These are phyloP conservation scores for Polyploca ridens DNA, from an alignment of 2,888 invertebrate genomes.

Conservation along the genomic window DNA sequence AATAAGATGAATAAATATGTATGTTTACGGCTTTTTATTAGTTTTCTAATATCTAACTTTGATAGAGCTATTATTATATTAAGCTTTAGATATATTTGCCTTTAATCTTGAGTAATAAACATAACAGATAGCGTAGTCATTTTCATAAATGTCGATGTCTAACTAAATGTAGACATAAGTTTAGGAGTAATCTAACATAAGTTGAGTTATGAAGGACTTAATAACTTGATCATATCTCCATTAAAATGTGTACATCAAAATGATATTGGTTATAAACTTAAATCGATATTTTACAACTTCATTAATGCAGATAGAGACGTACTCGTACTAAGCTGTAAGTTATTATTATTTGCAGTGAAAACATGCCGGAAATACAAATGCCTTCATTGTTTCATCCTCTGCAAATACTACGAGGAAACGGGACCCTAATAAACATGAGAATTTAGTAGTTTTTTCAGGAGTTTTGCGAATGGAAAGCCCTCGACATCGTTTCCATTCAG, in stretches of 20 bases:
- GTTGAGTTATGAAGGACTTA: not conserved
- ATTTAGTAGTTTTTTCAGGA: conserved; percentile 49
- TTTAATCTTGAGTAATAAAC: no score
- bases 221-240: not conserved
- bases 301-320: not conserved
- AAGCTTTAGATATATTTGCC: not conserved
- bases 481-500: conserved; percentile 55
- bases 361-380: not conserved
- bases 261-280: no score
- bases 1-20: not conserved
- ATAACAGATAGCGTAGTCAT: not conserved
- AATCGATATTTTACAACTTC: not conserved
- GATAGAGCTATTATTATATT: not conserved
- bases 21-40: not conserved
- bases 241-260: not conserved
- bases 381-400: conserved; percentile 8
- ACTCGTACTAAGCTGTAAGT: not conserved
- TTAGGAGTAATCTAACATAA: not conserved
- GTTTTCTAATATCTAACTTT: not conserved
- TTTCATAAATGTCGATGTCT: not conserved
- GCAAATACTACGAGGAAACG: not conserved
- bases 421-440: conserved; percentile 35
- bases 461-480: conserved; percentile 59
- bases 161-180: not conserved
- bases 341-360: conserved; percentile 1